These are phyloP conservation scores for Uropsilus gracilis DNA, from an alignment of 2,113 vertebrate species.

Conservation along the genomic window DNA sequence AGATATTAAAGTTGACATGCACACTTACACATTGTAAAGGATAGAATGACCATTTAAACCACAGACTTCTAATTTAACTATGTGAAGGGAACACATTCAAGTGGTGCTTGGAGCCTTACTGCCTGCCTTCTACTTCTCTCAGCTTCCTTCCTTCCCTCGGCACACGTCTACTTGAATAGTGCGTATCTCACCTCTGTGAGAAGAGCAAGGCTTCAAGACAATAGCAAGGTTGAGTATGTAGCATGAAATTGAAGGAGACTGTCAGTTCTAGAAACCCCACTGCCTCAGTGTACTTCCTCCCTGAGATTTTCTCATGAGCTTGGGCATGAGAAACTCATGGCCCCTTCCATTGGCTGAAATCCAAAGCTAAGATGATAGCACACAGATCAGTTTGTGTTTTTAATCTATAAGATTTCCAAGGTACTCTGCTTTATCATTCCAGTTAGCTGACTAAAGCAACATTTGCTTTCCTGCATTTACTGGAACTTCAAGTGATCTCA, in stretches of 20 bases:
- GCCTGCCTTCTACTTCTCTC: neutral
- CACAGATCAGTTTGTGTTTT: neutral
- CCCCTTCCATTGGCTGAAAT: neutral
- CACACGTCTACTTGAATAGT: neutral
- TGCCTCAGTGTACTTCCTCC: neutral
- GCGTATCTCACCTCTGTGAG: neutral
- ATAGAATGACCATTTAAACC: neutral
- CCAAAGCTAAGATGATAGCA: neutral
- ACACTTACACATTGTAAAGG: neutral
- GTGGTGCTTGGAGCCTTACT: neutral
- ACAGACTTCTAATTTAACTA: neutral
- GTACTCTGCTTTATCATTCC: neutral
- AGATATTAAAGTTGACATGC: neutral
- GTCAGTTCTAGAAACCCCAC: rapidly evolving
- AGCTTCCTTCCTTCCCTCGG: neutral
- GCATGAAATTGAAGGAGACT: neutral
- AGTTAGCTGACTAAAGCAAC: neutral
- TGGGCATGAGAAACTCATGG: neutral
- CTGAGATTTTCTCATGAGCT: neutral
- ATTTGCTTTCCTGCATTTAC: neutral
- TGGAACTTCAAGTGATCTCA: neutral
- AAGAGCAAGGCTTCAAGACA: neutral
- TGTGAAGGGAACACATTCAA: neutral
- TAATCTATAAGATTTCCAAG: neutral
- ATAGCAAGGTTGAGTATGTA: neutral